These are phyloP conservation scores for Petrocephalus zakoni DNA, from an alignment of 2,113 vertebrate species.

Conservation along the genomic window DNA sequence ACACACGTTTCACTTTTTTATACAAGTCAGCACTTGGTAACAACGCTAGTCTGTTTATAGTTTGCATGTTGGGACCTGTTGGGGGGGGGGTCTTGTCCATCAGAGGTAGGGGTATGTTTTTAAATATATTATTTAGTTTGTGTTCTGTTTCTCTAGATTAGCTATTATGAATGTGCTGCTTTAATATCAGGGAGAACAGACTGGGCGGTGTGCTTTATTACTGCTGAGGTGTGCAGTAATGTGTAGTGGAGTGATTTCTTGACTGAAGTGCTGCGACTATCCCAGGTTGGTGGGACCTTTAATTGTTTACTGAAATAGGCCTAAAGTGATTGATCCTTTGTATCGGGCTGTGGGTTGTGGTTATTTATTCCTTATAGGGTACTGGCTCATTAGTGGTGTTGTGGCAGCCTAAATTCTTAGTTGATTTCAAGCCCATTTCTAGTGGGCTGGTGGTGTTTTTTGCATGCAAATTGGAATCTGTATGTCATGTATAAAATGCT, in stretches of 20 bases:
- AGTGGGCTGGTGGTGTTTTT: too few species aligned
- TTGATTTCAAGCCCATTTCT: neutral
- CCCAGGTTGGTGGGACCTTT: neutral
- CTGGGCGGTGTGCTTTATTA: neutral
- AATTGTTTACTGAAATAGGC: neutral
- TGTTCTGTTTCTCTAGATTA: too few species aligned
- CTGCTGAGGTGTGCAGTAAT: neutral
- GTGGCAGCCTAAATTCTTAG: neutral
- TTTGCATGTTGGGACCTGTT: too few species aligned
- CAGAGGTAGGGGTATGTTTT: too few species aligned
- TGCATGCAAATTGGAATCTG: neutral
- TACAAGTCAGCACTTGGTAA: too few species aligned
- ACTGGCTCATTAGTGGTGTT: neutral
- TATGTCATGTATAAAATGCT: neutral
- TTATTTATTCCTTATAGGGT: neutral
- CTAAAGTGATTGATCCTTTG: neutral
- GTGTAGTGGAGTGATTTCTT: neutral
- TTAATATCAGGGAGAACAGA: neutral
- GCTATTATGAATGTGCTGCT: too few species aligned
- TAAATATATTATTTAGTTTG: too few species aligned
- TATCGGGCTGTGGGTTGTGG: neutral
- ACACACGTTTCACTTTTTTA: too few species aligned
- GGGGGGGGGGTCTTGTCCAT: too few species aligned
- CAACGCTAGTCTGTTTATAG: too few species aligned
- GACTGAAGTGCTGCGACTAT: neutral